Evolutionary conservation across 2,797 vertebrate species (phyloP).

Genomic region (Valencia hispanica): DNA sequence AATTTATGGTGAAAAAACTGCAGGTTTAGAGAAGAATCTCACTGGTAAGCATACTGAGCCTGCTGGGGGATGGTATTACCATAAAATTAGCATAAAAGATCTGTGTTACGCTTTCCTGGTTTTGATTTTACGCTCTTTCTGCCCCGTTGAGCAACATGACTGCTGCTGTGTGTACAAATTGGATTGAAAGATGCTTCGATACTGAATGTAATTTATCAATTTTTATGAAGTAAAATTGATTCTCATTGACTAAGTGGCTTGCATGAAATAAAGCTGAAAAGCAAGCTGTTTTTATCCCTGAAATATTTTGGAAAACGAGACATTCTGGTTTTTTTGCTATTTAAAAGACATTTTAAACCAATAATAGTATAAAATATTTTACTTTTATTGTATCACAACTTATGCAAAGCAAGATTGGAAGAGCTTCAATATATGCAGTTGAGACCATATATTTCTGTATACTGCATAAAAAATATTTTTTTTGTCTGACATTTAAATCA

Average conservation of each 20-base stretch:
- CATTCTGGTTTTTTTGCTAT: neutral
- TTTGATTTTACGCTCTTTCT: slow-evolving; percentile 4
- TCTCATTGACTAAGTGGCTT: neutral
- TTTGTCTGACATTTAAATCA: no score
- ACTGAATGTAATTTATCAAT: neutral
- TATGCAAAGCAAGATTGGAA: no score
- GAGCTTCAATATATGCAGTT: no score
- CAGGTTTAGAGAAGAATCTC: slow-evolving; percentile 3
- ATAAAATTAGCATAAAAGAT: slow-evolving; percentile 23
- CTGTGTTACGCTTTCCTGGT: neutral
- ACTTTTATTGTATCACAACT: no score
- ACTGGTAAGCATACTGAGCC: neutral
- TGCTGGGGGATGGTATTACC: slow-evolving; percentile 9
- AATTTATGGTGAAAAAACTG: slow-evolving; percentile 9
- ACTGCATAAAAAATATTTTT: no score
- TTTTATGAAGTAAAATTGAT: slow-evolving; percentile 8
- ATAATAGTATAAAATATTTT: no score
- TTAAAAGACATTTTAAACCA: neutral
- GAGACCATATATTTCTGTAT: no score
- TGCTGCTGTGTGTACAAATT: slow-evolving; percentile 6
- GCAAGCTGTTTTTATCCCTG: neutral
- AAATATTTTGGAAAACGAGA: neutral
- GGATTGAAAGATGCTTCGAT: neutral
- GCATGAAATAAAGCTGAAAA: neutral
- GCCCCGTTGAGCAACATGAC: slow-evolving; percentile 12